Percentiles rank a stretch among this genome's conserved stretches.
Conservation (phyloP, 2,888 invertebrate genomes). For the Congeria kusceri region DNA sequence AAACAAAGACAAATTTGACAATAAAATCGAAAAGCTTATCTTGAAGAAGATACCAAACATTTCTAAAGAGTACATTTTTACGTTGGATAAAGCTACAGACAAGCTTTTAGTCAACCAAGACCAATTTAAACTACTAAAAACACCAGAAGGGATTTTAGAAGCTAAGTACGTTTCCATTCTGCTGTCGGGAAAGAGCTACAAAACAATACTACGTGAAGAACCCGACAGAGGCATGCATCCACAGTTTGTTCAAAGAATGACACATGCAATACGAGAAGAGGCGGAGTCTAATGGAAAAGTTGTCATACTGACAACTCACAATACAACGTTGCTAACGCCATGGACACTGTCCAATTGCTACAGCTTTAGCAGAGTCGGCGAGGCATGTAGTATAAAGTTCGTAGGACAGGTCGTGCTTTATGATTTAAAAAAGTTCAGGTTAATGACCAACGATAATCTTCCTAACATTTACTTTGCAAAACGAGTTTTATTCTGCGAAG, state of each 20-base stretch:
- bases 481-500: slow-evolving; percentile 21
- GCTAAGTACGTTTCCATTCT: slow-evolving; percentile 36
- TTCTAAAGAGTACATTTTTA: too few relatives aligned
- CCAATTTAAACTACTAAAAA: slow-evolving; percentile 24
- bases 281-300: slow-evolving; percentile 15
- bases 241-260: slow-evolving; percentile 52
- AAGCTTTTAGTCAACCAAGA: too few relatives aligned
- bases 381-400: too few relatives aligned
- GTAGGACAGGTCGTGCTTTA: too few relatives aligned
- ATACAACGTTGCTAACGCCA: slow-evolving; percentile 17
- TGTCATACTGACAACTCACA: slow-evolving; percentile 39
- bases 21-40: too few relatives aligned
- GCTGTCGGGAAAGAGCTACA: slow-evolving; percentile 24
- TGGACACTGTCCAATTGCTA: slow-evolving; percentile 3
- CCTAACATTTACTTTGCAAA: slow-evolving; percentile 15
- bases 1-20: too few relatives aligned
- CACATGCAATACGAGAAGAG: background rate
- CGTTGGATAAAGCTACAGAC: too few relatives aligned
- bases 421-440: slow-evolving; percentile 7
- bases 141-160: slow-evolving; percentile 56
- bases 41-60: too few relatives aligned
- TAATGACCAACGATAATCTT: slow-evolving; percentile 14
- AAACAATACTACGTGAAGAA: slow-evolving; percentile 52
- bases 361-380: too few relatives aligned
- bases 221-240: slow-evolving; percentile 61